Conservation (phyloP, 2,113 vertebrate species). For the Chaetura pelagica region DNA sequence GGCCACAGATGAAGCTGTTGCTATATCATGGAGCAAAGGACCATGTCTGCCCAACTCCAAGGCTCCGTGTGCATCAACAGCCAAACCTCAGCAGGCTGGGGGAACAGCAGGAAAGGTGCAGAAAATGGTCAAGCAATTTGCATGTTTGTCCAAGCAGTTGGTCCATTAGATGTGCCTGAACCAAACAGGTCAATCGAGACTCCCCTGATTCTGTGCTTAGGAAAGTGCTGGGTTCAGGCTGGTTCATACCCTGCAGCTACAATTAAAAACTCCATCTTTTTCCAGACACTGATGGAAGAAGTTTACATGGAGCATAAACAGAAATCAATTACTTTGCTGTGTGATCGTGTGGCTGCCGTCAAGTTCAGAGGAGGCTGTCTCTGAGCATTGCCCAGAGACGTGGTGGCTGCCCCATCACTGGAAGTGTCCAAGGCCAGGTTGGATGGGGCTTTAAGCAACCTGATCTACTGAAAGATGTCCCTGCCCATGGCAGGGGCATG, state of each 20-base stretch:
- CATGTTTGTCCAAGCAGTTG: no score
- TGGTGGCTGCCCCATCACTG: background rate
- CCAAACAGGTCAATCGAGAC: background rate
- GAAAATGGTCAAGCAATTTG: background rate
- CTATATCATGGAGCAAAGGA: background rate
- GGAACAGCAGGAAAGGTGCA: background rate
- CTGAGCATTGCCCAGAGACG: background rate
- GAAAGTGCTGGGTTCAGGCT: background rate
- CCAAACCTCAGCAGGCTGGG: background rate
- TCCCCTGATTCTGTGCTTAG: fast-evolving
- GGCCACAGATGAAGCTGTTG: background rate
- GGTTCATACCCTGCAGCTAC: background rate
- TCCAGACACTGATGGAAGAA: background rate
- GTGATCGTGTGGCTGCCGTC: background rate
- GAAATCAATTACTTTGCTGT: background rate
- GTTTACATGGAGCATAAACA: background rate
- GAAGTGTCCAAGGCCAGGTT: background rate
- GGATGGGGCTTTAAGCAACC: background rate
- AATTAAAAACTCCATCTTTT: background rate
- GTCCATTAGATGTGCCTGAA: background rate
- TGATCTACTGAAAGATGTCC: background rate
- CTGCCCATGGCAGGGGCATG: background rate
- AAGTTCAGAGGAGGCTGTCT: background rate
- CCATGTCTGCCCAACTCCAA: fast-evolving
- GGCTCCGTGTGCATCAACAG: fast-evolving